A percentile compares a stretch with the other conserved stretches of the same genome.
Evolutionary conservation across 92 coral and sea anemone genomes (phyloP).

Genomic region (Virgularia gustaviana): DNA sequence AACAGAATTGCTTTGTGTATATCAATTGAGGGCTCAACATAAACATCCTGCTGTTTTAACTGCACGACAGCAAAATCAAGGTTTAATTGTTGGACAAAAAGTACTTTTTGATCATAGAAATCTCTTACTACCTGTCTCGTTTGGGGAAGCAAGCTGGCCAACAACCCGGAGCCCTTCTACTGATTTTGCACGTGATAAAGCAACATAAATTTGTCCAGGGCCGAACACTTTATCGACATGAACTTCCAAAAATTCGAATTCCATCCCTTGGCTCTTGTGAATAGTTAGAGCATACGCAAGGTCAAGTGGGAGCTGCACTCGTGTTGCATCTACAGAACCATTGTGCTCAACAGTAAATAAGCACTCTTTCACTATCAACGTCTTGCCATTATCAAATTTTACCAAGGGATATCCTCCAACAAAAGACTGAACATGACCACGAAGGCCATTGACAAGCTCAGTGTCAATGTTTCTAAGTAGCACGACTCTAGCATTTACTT

Average conservation of each 20-base stretch:
- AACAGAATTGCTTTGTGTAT: background rate
- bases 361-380: background rate
- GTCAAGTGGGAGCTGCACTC: slow-evolving; percentile 38
- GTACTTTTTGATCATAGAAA: slow-evolving; percentile 6
- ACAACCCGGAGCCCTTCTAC: slow-evolving; percentile 25
- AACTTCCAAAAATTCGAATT: slow-evolving; percentile 26
- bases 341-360: slow-evolving; percentile 9
- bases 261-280: slow-evolving; percentile 51
- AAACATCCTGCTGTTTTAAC: background rate
- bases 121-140: slow-evolving; percentile 12
- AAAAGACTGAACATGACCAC: slow-evolving; percentile 19
- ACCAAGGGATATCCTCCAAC: slow-evolving; percentile 20
- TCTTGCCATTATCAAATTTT: slow-evolving; percentile 25
- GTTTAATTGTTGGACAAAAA: background rate
- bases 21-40: slow-evolving; percentile 2
- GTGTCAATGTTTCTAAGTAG: slow-evolving; percentile 18
- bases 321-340: slow-evolving; percentile 16
- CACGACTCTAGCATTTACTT: slow-evolving; percentile 29
- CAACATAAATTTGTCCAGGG: slow-evolving; percentile 36
- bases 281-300: slow-evolving; percentile 41
- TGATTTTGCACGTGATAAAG: slow-evolving; percentile 2
- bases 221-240: slow-evolving; percentile 24
- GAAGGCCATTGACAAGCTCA: slow-evolving; percentile 31
- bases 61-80: background rate
- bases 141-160: slow-evolving; percentile 7